Evolutionary conservation across 2,113 vertebrate genomes (phyloP).

Genomic region (Neopipo cinnamomea): DNA sequence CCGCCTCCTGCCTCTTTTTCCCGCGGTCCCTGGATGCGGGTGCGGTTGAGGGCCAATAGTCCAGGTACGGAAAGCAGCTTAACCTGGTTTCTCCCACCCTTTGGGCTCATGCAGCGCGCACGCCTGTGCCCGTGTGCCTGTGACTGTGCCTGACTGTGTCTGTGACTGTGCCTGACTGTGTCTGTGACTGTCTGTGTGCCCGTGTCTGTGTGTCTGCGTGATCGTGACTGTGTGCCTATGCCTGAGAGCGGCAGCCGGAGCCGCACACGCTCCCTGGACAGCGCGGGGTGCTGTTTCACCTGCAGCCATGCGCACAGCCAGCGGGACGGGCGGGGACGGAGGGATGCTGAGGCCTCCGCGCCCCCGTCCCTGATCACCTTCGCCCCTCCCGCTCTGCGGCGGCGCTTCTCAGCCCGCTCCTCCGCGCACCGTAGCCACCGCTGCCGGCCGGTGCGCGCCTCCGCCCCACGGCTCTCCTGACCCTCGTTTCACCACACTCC

Average conservation of each 20-base stretch:
- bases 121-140: background rate
- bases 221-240: rapidly evolving
- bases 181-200: background rate
- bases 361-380: background rate
- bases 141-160: background rate
- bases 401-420: background rate
- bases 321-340: background rate
- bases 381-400: background rate
- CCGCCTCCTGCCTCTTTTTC: background rate
- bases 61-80: background rate
- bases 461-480: background rate
- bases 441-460: background rate
- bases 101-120: background rate
- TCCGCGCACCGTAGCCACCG: background rate
- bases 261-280: background rate
- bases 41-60: background rate
- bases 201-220: background rate
- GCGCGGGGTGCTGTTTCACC: background rate
- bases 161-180: background rate
- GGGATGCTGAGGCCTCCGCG: background rate
- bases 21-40: background rate
- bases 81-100: background rate
- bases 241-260: background rate
- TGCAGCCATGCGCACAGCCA: background rate
- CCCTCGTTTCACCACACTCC: rapidly evolving